phyloP scores from a whole-genome alignment of 37 sponge, comb jelly and placozoan genomes.

The Halisarca cf. caerulea region DNA sequence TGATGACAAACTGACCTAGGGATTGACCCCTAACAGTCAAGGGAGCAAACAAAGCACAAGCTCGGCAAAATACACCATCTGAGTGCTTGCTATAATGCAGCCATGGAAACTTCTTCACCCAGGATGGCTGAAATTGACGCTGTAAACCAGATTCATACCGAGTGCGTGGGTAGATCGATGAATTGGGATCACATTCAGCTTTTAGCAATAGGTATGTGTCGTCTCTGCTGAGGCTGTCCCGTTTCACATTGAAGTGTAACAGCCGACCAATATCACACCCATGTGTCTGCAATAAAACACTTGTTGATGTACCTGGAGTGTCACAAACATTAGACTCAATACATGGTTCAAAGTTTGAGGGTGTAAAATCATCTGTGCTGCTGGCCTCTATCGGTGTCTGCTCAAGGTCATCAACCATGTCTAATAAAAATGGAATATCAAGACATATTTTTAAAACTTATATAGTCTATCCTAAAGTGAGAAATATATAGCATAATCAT shows the following conservation, averaged over 20 bases:
- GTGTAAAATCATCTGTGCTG: too few species aligned
- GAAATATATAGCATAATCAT: too few species aligned
- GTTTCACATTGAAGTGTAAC: background rate
- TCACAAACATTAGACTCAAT: too few species aligned
- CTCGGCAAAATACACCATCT: slow-evolving; percentile 57
- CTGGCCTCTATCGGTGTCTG: too few species aligned
- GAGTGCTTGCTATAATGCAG: slow-evolving; percentile 43
- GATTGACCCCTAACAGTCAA: slow-evolving; percentile 40
- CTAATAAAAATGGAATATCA: too few species aligned
- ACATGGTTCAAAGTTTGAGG: too few species aligned
- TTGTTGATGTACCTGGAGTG: too few species aligned
- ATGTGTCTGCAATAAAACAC: too few species aligned
- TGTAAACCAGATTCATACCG: slow-evolving; percentile 41
- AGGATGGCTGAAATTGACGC: slow-evolving; percentile 65
- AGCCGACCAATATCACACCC: slow-evolving; percentile 43
- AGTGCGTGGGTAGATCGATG: slow-evolving; percentile 51
- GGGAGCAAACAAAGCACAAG: slow-evolving; percentile 59
- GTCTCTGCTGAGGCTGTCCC: slow-evolving; percentile 28
- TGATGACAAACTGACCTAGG: slow-evolving; percentile 44
- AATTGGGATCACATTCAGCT: slow-evolving; percentile 38
- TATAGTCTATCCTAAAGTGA: too few species aligned
- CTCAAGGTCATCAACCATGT: too few species aligned
- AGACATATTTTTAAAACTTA: too few species aligned
- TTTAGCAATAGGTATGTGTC: slow-evolving; percentile 16
- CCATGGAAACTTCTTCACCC: slow-evolving; percentile 61